Evolutionary conservation across 2,113 vertebrate species (phyloP).

Genomic region (Mus musculus): DNA sequence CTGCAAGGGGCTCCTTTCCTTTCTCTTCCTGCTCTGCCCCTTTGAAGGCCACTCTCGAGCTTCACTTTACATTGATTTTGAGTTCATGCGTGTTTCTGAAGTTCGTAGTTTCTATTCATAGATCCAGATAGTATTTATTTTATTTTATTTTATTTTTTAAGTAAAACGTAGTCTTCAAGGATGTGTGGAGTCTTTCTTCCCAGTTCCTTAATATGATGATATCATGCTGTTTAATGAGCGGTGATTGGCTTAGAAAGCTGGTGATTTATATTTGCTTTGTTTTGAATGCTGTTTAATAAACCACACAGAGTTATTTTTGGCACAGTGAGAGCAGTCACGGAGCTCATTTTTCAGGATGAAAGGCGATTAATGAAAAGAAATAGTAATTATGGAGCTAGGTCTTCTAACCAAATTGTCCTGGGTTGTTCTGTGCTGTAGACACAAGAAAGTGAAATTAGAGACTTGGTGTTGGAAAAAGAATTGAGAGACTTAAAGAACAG

Average conservation of each 20-base stretch:
- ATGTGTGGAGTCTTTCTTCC: not conserved
- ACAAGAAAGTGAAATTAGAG: not conserved
- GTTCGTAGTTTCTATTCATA: not conserved
- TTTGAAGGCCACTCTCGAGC: not conserved
- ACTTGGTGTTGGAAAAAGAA: not conserved
- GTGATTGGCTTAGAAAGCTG: slow-evolving; percentile 17
- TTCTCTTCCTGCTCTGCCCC: not conserved
- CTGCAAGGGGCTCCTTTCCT: not conserved
- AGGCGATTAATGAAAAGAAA: slow-evolving; percentile 44
- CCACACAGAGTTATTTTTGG: slow-evolving; percentile 38
- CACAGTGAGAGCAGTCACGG: slow-evolving; percentile 9
- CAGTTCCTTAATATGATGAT: slow-evolving; percentile 38
- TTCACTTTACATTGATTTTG: slow-evolving; percentile 3
- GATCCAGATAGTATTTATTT: not conserved
- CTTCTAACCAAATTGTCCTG: not conserved
- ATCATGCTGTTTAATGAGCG: slow-evolving; percentile 35
- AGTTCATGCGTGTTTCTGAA: slow-evolving; percentile 7
- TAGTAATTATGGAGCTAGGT: not conserved
- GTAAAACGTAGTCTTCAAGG: slow-evolving; percentile 3
- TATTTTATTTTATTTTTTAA: not conserved
- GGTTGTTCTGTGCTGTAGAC: not conserved
- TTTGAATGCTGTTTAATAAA: slow-evolving; percentile 62
- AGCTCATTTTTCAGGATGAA: slow-evolving; percentile 40
- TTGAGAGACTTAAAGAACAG: not conserved
- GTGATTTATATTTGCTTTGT: slow-evolving; percentile 49